phyloP scores from a whole-genome alignment of 2,888 invertebrate species.

The Oscheius myriophilus region DNA sequence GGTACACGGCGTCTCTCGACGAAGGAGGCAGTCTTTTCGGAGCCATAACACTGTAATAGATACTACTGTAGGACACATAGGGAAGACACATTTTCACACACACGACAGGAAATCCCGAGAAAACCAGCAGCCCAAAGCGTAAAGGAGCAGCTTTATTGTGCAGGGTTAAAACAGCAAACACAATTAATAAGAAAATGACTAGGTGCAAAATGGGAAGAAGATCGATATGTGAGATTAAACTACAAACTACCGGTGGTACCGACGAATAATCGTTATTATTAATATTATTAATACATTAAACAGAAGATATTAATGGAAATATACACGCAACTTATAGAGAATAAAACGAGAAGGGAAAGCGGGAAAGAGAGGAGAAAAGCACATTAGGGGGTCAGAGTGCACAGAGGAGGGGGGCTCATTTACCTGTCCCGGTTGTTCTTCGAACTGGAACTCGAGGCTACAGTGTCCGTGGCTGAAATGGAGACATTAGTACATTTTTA shows the following conservation, averaged over 20 bases:
- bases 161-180: slow-evolving; percentile 28
- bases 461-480: slow-evolving; percentile 11
- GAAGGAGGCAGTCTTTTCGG: not conserved
- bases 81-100: too few species aligned
- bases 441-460: slow-evolving; percentile 5
- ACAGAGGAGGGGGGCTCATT: slow-evolving; percentile 8
- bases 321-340: too few species aligned
- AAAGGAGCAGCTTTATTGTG: slow-evolving; percentile 27
- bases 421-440: slow-evolving; percentile 22
- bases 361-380: too few species aligned
- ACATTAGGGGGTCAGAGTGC: too few species aligned
- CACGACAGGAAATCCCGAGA: slow-evolving; percentile 4
- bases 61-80: too few species aligned
- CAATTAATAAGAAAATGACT: slow-evolving; percentile 12
- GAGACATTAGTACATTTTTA: not conserved
- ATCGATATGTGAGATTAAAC: slow-evolving; percentile 10
- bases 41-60: too few species aligned
- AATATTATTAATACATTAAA: slow-evolving; percentile 1
- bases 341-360: too few species aligned
- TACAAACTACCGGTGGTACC: not conserved
- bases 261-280: not conserved
- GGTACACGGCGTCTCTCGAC: slow-evolving; percentile 7
- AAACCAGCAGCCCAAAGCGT: slow-evolving; percentile 18
- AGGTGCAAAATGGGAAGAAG: slow-evolving; percentile 10
- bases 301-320: not conserved